A percentile compares a stretch with the other conserved stretches of the same genome.
Evolutionary conservation across 2,797 vertebrate genomes (phyloP).

Genomic region (Moxostoma hubbsi): DNA sequence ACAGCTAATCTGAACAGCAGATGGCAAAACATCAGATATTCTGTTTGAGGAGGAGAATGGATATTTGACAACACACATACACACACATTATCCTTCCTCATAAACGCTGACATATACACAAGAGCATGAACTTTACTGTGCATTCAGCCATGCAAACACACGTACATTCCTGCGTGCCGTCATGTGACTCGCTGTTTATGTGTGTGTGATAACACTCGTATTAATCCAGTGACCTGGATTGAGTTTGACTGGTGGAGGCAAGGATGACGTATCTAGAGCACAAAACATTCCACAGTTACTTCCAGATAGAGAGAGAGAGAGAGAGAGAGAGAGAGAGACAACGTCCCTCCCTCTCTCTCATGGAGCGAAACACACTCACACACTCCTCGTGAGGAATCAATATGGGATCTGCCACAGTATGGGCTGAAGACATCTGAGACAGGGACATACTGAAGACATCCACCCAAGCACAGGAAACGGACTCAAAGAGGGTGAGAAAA

Average conservation of each 20-base stretch:
- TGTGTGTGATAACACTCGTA: conserved; percentile 56
- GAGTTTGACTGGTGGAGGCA: conserved; percentile 69
- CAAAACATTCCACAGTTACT: conserved; percentile 53
- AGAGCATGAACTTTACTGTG: background rate
- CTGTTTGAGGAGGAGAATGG: conserved; percentile 88
- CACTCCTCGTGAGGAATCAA: conserved; percentile 3
- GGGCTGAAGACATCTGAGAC: conserved; percentile 50
- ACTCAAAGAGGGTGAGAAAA: conserved; percentile 4
- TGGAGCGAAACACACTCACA: conserved; percentile 18
- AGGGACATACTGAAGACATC: conserved; percentile 17
- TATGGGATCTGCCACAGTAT: conserved; percentile 52
- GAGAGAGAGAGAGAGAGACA: conserved; percentile 48
- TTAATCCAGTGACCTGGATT: conserved; percentile 63
- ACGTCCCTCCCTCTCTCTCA: conserved; percentile 54
- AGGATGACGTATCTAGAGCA: conserved; percentile 57
- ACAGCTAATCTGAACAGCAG: conserved; percentile 91
- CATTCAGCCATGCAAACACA: conserved; percentile 5
- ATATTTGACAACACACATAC: conserved; percentile 57
- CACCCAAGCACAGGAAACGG: conserved; percentile 17
- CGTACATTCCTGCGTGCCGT: background rate
- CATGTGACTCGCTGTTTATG: background rate
- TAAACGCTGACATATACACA: conserved; percentile 26
- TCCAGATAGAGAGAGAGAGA: conserved; percentile 52
- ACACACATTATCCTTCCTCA: conserved; percentile 13
- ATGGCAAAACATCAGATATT: conserved; percentile 93